Evolutionary conservation across 2,888 invertebrate genomes (phyloP).

Genomic region (Trachelus stipa): DNA sequence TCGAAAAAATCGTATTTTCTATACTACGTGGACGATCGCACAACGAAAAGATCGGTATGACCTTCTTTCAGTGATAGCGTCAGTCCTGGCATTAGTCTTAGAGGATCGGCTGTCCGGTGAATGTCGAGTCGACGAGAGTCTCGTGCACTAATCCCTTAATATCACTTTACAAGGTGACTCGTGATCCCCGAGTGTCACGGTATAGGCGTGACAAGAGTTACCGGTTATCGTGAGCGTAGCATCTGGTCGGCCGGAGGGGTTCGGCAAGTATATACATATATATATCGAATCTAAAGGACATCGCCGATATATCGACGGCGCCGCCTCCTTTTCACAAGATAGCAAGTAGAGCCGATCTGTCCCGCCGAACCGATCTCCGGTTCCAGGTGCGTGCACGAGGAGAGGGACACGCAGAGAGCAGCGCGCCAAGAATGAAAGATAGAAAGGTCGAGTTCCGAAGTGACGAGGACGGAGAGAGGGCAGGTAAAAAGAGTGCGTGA

Average conservation of each 20-base stretch:
- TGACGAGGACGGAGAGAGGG: neutral
- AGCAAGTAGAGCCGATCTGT: neutral
- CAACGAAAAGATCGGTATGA: neutral
- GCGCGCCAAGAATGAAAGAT: conserved; percentile 22
- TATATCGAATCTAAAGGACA: conserved; percentile 1
- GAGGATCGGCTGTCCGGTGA: neutral
- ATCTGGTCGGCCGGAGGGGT: conserved; percentile 25
- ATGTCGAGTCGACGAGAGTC: neutral
- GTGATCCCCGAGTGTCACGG: conserved; percentile 42
- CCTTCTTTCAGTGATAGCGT: neutral
- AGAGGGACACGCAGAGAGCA: conserved; percentile 18
- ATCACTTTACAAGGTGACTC: conserved; percentile 49
- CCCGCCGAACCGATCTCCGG: neutral
- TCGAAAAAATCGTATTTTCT: neutral
- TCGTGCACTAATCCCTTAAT: conserved; percentile 51
- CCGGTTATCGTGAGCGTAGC: conserved; percentile 38
- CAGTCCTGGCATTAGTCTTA: neutral
- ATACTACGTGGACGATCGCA: neutral
- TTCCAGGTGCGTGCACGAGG: neutral
- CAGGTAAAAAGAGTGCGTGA: neutral
- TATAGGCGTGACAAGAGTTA: conserved; percentile 47
- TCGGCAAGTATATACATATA: neutral
- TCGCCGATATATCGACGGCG: neutral
- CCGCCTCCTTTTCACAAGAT: neutral
- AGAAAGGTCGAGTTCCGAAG: conserved; percentile 30